Percentiles rank a stretch among this genome's conserved stretches.
phyloP scores from a whole-genome alignment of 2,113 vertebrate genomes.

The Phylloscopus trochiloides region DNA sequence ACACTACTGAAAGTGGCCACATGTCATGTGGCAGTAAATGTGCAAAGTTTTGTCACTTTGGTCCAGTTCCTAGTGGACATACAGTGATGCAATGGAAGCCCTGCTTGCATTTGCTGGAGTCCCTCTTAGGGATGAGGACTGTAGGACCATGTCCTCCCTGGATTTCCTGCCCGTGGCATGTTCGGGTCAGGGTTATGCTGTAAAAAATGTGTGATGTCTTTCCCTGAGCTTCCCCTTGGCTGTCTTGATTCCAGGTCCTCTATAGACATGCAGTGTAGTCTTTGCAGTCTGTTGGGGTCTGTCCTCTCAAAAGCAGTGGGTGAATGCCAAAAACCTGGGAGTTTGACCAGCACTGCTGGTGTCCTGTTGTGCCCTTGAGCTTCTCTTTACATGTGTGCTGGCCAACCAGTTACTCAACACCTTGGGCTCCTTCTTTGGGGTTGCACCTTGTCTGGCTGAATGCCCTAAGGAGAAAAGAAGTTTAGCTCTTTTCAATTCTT shows the following conservation, averaged over 20 bases:
- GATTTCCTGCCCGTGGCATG: rapidly evolving
- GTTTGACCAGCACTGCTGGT: rapidly evolving
- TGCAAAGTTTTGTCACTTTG: background rate
- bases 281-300: background rate
- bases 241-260: background rate
- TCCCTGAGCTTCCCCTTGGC: background rate
- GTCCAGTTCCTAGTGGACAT: background rate
- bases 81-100: background rate
- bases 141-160: rapidly evolving
- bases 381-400: background rate
- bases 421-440: background rate
- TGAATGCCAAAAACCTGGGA: background rate
- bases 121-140: background rate
- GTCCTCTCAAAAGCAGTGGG: background rate
- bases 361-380: background rate
- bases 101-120: background rate
- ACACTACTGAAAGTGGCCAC: background rate
- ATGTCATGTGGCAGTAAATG: background rate
- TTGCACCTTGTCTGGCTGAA: background rate
- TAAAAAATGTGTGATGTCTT: rapidly evolving
- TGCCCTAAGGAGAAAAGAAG: background rate
- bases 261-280: background rate
- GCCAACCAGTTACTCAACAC: background rate
- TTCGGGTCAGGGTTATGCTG: background rate
- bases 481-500: background rate